phyloP scores from a whole-genome alignment of 2,888 invertebrate genomes.

The Eurois occulta region DNA sequence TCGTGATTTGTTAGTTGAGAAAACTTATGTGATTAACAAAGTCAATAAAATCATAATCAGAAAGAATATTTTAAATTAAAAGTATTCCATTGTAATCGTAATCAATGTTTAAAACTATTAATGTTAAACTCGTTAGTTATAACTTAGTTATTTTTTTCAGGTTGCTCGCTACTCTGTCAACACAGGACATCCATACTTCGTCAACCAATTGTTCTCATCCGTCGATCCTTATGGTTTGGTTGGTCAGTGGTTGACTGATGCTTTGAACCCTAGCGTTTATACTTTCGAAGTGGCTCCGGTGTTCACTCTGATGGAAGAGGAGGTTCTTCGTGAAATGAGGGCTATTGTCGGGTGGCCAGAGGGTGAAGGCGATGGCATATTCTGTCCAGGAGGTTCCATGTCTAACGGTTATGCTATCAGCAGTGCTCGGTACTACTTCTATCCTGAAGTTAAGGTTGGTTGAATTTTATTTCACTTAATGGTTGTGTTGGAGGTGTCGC shows the following conservation, averaged over 20 bases:
- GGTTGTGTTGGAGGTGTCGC: background rate
- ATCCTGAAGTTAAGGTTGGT: constrained; percentile 94
- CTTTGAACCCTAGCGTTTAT: constrained; percentile 96
- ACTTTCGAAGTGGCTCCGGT: constrained; percentile 97
- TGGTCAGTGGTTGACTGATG: constrained; percentile 96
- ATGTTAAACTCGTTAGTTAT: background rate
- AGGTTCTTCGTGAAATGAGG: constrained; percentile 95
- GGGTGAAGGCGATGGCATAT: constrained; percentile 95
- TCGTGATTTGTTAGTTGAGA: background rate
- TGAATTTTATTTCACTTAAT: background rate
- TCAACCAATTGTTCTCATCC: constrained; percentile 96
- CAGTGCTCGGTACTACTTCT: constrained; percentile 93
- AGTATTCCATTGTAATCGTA: background rate
- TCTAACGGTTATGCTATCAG: constrained; percentile 98
- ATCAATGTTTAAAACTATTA: background rate
- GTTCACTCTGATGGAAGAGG: constrained; percentile 96
- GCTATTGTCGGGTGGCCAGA: constrained; percentile 93
- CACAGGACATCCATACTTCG: constrained; percentile 97
- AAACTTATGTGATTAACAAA: background rate
- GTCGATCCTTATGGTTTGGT: constrained; percentile 96
- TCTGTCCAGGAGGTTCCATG: constrained; percentile 97
- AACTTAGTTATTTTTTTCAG: constrained; percentile 68
- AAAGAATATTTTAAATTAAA: constrained; percentile 1
- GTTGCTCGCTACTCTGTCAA: constrained; percentile 95
- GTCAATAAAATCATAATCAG: background rate